Percentiles rank a stretch among this genome's conserved stretches.
Evolutionary conservation across 2,113 vertebrate species (phyloP).

Genomic region (Micronycteris hirsuta): DNA sequence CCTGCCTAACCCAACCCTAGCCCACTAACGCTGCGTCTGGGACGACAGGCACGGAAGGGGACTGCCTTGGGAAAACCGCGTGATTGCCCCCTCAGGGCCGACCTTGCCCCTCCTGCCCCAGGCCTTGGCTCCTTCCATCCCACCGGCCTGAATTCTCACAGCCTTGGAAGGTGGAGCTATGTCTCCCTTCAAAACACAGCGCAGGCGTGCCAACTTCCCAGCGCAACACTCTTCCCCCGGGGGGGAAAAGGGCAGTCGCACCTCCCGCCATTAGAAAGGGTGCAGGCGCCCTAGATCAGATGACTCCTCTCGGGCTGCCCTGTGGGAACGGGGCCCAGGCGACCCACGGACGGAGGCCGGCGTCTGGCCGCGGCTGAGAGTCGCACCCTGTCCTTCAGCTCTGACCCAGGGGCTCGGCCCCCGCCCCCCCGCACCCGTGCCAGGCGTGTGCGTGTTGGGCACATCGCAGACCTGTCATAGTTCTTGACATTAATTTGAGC

Average conservation of each 20-base stretch:
- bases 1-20: not conserved
- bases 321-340: no score
- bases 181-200: not conserved
- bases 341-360: not conserved
- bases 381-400: not conserved
- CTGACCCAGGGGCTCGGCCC: rapidly evolving
- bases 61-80: no score
- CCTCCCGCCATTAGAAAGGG: not conserved
- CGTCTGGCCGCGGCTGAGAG: not conserved
- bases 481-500: not conserved
- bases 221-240: not conserved
- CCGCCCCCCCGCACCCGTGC: not conserved
- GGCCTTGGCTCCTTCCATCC: not conserved
- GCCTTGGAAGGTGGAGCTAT: not conserved
- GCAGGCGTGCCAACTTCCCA: rapidly evolving
- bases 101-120: no score
- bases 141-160: no score
- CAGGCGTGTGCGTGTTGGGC: rapidly evolving
- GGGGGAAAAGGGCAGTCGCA: not conserved
- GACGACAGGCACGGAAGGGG: no score
- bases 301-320: not conserved
- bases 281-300: rapidly evolving
- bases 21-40: no score
- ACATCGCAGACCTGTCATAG: not conserved
- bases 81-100: no score